Evolutionary conservation across 2,797 vertebrate genomes (phyloP), one percentile per base, ranked within the genome.

Genomic region (Aeoliscus strigatus): DNA sequence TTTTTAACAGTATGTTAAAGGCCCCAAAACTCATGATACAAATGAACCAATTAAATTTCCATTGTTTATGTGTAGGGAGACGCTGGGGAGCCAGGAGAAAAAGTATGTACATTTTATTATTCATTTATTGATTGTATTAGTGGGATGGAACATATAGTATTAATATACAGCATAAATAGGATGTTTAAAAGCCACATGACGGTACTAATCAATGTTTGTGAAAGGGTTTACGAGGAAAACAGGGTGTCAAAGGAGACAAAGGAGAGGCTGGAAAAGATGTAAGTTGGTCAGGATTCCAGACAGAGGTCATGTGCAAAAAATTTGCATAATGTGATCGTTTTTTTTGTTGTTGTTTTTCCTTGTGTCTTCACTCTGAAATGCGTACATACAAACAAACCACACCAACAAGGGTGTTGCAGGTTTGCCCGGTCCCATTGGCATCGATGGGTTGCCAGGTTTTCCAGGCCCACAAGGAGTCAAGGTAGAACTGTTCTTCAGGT

Each of bases 141-240:
- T 21, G 18, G 18, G 18, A 21, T 21, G 3, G 6, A 21, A 6
- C 18, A 3, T 21, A 3, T 21, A 21, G 6, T 21, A 21, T 3
- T 21, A 21, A 3, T 21, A 21, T 3, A 6, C 3, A 21, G 3
- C 6, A 21, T 21, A 6, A 3, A 21, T 6, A 21, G 18, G 3
- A 3, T 21, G 18, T 21, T 21, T 21, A 3, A 3, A 21, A 21
- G 18, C 18, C 18, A 21, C n/a, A n/a, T n/a, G n/a, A n/a, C n/a
- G n/a, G n/a, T n/a, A n/a, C n/a, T n/a, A n/a, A n/a, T 54, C 4
- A 39, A 58, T 56, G 29, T 56, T 64, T 43, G 55, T 65, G 9
- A 67, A 78, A 96, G 93, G 93, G 92, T 40, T 84, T 89, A 35
- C 89, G 89, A 23, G 93, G 93, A 21, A 94, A 89, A 48, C 82